These are phyloP conservation scores for Crematogaster levior DNA, from an alignment of 2,888 invertebrate genomes.

Conservation along the genomic window DNA sequence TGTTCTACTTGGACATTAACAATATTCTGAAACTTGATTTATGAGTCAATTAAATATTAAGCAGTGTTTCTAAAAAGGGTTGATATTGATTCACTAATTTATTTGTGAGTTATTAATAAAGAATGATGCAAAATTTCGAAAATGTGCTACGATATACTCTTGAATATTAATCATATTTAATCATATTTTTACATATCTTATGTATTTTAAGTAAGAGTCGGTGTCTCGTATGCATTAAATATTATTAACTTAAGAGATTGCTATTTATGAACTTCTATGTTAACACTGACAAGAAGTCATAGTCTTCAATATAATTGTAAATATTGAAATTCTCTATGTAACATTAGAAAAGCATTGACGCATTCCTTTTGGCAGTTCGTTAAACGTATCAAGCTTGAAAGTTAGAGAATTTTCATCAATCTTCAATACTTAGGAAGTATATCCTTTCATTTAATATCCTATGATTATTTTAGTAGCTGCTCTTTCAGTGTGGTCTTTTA, in stretches of 20 bases:
- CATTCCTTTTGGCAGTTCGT: conserved; percentile 1
- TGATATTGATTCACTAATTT: too few species aligned
- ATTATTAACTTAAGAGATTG: conserved; percentile 57
- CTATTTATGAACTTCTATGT: conserved; percentile 54
- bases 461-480: conserved; percentile 18
- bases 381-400: conserved; percentile 15
- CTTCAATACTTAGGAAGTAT: background rate
- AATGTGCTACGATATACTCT: too few species aligned
- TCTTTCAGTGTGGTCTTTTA: background rate
- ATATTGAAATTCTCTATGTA: conserved; percentile 62
- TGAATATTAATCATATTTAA: too few species aligned
- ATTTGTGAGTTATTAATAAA: too few species aligned
- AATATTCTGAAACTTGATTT: too few species aligned
- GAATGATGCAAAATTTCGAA: too few species aligned
- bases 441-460: conserved; percentile 16
- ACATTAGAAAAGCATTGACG: background rate
- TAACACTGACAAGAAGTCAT: conserved; percentile 46
- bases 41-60: too few species aligned
- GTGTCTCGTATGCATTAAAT: too few species aligned
- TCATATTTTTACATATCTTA: too few species aligned
- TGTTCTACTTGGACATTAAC: too few species aligned
- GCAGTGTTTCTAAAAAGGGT: too few species aligned
- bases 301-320: conserved; percentile 58
- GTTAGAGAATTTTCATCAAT: background rate
- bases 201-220: too few species aligned